Base-by-base conservation (phyloP, 2,113 vertebrate genomes). In the Notechis scutatus region DNA sequence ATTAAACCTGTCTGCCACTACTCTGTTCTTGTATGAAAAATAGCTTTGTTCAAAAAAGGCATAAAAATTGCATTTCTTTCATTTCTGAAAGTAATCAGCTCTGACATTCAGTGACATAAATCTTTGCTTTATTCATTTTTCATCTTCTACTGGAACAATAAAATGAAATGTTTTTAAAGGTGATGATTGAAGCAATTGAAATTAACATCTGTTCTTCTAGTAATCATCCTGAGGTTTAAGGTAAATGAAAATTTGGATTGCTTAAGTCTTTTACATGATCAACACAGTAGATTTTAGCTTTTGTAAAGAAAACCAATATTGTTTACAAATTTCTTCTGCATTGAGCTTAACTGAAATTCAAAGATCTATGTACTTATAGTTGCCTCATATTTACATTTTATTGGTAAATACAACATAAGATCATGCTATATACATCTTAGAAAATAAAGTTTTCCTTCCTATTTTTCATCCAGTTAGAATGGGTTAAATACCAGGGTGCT, bases 61-160 rank as follows among this genome's bases (percentile, higher is more conserved):
- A 96, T 97, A 97, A 97, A 98, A 97, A 97, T 96, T 97, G 88
- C 93, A 96, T 97, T 97, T 94, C 96, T 97, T 93, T 96, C 95
- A 97, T 97, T 97, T 97, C 93, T 95, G 86, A 94, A 95, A 95
- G 97, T 97, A 97, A 98, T 97, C 97, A 97, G 93, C 96, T 97
- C 96, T 97, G 96, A 97, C 95, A 96, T 95, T 95, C 96, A 96
- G 86, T 95, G 95, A 91, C 93, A 97, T 97, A 97, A 97, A 97
- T 98, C 95, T 97, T 96, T 96, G 64, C 86, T 96, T 81, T 96
- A 95, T 96, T 97, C 86, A 94, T 95, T 97, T 97, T 42, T 89
- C 21, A 2, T 56, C 54, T 96, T 94, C 95, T 96, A 95, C 12
- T 8, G 93, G 92, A 91, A 96, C 97, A 97, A 97, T 61, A 50